Conservation (phyloP, 2,888 invertebrate genomes). For the Lithophane ornitopus region DNA sequence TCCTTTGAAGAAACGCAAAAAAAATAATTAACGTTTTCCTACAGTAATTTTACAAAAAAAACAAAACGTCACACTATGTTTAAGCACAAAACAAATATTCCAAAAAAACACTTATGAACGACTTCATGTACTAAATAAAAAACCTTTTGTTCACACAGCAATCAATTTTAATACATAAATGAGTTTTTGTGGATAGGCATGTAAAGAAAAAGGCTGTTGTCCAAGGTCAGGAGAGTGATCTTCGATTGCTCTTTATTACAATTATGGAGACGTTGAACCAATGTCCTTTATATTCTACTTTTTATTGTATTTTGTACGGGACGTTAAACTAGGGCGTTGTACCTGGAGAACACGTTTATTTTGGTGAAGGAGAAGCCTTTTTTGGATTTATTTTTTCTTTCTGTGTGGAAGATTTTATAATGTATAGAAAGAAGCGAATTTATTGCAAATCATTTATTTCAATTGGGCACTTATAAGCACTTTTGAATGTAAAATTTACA, state of each 20-base stretch:
- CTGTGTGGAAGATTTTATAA: not conserved
- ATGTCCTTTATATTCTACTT: slow-evolving; percentile 65
- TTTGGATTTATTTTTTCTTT: slow-evolving; percentile 19
- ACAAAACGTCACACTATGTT: not conserved
- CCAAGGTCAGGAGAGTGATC: slow-evolving; percentile 76
- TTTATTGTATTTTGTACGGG: slow-evolving; percentile 55
- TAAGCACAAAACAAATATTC: not conserved
- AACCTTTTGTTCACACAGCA: slow-evolving; percentile 52
- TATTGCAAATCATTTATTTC: not conserved
- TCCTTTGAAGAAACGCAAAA: too few species aligned
- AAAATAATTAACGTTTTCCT: not conserved
- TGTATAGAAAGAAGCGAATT: not conserved
- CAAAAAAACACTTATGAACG: not conserved
- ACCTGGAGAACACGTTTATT: slow-evolving; percentile 59
- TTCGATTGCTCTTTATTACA: slow-evolving; percentile 71
- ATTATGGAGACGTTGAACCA: slow-evolving; percentile 73
- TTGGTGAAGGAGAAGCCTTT: slow-evolving; percentile 47
- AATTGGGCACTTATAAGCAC: not conserved
- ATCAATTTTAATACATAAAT: slow-evolving; percentile 60
- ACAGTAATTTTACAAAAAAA: not conserved
- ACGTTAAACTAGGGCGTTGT: slow-evolving; percentile 61
- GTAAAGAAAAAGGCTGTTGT: slow-evolving; percentile 58
- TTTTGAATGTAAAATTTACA: not conserved
- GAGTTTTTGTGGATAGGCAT: slow-evolving; percentile 55
- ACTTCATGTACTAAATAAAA: slow-evolving; percentile 21